Base-by-base conservation (phyloP, 2,888 invertebrate genomes). In the Troides helena region DNA sequence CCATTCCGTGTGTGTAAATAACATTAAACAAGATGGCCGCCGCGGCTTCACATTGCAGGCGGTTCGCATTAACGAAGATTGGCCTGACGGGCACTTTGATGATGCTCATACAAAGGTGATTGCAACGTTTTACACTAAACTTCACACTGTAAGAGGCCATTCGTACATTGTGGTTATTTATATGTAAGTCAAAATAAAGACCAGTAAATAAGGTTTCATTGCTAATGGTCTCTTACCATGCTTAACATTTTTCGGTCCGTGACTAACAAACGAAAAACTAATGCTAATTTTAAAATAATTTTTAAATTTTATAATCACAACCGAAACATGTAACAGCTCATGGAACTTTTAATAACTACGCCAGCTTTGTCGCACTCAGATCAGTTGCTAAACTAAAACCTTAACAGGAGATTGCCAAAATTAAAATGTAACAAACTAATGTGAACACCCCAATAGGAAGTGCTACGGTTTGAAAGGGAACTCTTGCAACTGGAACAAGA, bases 401-500 rank as follows among this genome's bases (percentile, higher is more conserved):
- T 30, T 62, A 70, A 68, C 71, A 57, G 59, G 57, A 14, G 46
- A 12, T 30, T 14, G 57, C 14, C 53, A 23, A 46, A 53, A 58
- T 46, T 56, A 70, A 66, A 68, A 64, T 25, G 61, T 70, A 23
- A 74, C 63, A 60, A 60, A 71, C 68, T 70, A 70, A 70, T 67
- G 43, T 30, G 72, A 73, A 62, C 69, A 72, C 73, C 72, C 75
- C 71, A 79, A 74, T 84, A 94, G 94, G 95, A 96, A 85, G 95
- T 96, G 30, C 92, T 96, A 50, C 95, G 96, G 74, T 96, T 96
- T 73, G 96, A 97, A 87, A 94, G 96, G 61, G 96, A 97, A 85
- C 90, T 97, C 2, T 85, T 96, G 6, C 96, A 97, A 82, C 85
- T 96, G 62, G 96, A 97, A 81, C 95, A 96, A 83, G 96, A 96